Conservation (phyloP, 2,113 vertebrate genomes). For the Suricata suricatta region DNA sequence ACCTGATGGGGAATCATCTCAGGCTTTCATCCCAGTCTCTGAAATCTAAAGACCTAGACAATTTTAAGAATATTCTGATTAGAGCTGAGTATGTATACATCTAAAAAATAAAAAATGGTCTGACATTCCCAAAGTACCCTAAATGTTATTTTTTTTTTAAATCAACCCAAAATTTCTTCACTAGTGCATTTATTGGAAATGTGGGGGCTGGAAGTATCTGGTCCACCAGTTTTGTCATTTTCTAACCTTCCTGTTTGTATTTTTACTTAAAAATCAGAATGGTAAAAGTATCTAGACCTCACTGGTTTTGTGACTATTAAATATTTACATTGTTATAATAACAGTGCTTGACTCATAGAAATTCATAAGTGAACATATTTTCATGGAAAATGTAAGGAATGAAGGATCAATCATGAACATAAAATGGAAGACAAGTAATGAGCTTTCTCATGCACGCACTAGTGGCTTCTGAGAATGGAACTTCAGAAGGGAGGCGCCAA, state of each 20-base stretch:
- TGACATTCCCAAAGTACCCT: not conserved
- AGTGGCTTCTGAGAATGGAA: not conserved
- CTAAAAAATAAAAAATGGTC: not conserved
- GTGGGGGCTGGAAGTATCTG: not conserved
- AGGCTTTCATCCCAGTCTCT: not conserved
- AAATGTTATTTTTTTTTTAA: not conserved
- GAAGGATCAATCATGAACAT: not conserved
- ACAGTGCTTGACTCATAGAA: not conserved
- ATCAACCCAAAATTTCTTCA: not conserved
- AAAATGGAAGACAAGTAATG: not conserved
- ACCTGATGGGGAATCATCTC: not conserved
- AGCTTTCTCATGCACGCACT: not conserved
- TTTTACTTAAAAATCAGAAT: constrained; percentile 13
- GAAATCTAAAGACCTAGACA: not conserved
- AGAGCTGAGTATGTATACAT: not conserved
- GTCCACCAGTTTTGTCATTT: not conserved
- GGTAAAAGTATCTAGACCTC: not conserved
- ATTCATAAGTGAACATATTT: not conserved
- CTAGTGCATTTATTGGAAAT: not conserved
- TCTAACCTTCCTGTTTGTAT: not conserved
- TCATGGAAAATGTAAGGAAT: not conserved
- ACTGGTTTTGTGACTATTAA: not conserved
- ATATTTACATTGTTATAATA: not conserved
- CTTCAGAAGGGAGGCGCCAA: not conserved
- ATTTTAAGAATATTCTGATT: not conserved